Evolutionary conservation across 30 jellyfish, hydroid and myxozoan genomes (phyloP).

Genomic region (Mastigias papua): DNA sequence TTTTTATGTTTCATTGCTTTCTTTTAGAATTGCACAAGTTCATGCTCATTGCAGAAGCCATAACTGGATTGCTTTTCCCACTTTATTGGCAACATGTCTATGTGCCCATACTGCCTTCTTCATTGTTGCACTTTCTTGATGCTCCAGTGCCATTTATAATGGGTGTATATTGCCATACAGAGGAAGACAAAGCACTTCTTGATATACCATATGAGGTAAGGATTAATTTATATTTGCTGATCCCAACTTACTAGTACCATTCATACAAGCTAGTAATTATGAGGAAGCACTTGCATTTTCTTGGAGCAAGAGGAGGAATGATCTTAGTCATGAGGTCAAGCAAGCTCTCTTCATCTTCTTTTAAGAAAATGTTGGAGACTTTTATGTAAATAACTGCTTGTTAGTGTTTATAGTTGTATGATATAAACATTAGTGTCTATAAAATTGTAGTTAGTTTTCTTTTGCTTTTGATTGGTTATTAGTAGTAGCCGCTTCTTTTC

Average conservation of each 20-base stretch:
- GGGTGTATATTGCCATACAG: conserved; percentile 97
- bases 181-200: conserved; percentile 84
- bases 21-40: conserved; percentile 86
- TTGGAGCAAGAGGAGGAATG: no score
- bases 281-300: no score
- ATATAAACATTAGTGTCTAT: no score
- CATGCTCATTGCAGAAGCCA: conserved; percentile 92
- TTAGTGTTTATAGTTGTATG: no score
- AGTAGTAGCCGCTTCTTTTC: no score
- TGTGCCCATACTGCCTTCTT: conserved; percentile 96
- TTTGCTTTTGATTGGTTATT: no score
- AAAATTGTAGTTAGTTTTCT: no score
- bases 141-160: conserved; percentile 99
- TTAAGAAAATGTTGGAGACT: no score
- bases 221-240: background rate
- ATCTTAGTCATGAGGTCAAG: no score
- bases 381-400: no score
- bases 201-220: conserved; percentile 91
- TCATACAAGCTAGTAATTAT: no score
- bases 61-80: conserved; percentile 89
- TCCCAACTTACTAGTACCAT: background rate
- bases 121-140: conserved; percentile 93
- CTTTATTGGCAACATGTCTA: conserved; percentile 97
- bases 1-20: background rate
- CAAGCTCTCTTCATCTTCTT: no score